Evolutionary conservation across 2,888 invertebrate genomes (phyloP), one percentile per base, ranked within the genome.

Genomic region (Ennomos quercinarius): DNA sequence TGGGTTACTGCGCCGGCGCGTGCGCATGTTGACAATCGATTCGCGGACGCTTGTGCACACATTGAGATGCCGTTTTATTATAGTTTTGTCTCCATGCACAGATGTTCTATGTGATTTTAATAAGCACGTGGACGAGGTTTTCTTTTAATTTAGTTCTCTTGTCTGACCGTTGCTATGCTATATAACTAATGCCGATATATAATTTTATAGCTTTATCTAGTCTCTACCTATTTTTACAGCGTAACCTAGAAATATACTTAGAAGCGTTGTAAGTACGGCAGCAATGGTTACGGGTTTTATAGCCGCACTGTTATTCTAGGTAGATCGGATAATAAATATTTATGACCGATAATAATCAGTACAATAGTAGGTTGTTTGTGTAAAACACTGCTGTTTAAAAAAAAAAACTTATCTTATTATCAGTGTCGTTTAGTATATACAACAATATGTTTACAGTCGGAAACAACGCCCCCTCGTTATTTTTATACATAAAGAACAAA

Each of bases 11-110:
- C 12, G 27, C 6, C 53, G 67, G 66, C 73, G 69, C 74, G 74
- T 73, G 73, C 74, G 74, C 72, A 66, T 37, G 51, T 44, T 38
- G 39, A 35, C 48, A 34, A 46, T 10, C 37, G 42, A 27, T 2
- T 34, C 43, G 43, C 11, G 12, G 10, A 35, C 44, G 49, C 56
- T 40, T 56, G 49, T 48, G 36, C 13, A 44, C 36, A 56, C 35
- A 49, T 35, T 2, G 27, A 51, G 49, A 34, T 37, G 35, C 27
- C 1, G 38, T 47, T 11, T 39, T 12, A 11, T 34, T 10, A 10
- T 27, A 8, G 39, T 27, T 11, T 10, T 50, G 50, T 50, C 13
- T 35, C 50, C 36, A 42, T 35, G 48, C 27, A 27, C 27, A 27
- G 27, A 27, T 6, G 27, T 27, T 17, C 27, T 27, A 27, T 27